Conservation (phyloP, 2,797 vertebrate genomes). For the Ambastaia sidthimunki region DNA sequence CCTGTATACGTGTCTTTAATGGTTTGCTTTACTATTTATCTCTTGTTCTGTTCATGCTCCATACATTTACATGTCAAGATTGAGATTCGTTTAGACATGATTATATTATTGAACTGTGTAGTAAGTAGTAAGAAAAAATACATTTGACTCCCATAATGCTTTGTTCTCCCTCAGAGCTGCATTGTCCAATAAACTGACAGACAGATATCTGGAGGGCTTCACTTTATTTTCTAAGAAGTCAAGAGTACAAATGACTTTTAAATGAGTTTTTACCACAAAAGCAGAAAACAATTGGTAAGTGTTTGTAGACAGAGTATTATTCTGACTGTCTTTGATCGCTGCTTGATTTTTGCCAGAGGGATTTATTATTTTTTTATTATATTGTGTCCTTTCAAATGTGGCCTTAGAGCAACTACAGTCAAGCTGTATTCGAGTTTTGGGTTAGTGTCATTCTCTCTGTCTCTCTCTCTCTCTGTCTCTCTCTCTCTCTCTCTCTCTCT, state of each 20-base stretch:
- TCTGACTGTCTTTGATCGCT: neutral
- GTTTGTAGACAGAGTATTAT: neutral
- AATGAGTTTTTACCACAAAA: neutral
- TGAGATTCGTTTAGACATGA: neutral
- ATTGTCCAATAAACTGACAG: neutral
- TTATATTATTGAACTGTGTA: neutral
- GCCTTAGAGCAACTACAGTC: conserved; percentile 77
- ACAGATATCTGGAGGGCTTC: neutral
- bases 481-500: too few species aligned
- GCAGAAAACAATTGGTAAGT: neutral
- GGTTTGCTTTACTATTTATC: neutral
- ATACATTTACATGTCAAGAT: neutral
- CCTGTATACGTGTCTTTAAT: neutral
- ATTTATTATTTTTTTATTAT: neutral
- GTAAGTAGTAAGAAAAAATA: neutral
- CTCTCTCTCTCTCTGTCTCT: conserved; percentile 1
- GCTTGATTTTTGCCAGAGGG: neutral
- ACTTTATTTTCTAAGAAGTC: neutral
- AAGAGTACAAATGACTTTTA: neutral
- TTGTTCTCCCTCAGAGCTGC: neutral
- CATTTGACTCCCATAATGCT: neutral
- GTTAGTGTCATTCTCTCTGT: conserved; percentile 4
- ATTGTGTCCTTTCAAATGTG: conserved; percentile 2
- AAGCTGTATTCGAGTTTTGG: conserved; percentile 67
- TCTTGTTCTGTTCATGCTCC: neutral